A percentile compares a stretch with the other conserved stretches of the same genome.
These are phyloP conservation scores for Argyra leucocephala DNA, from an alignment of 2,888 invertebrate species.

Conservation along the genomic window DNA sequence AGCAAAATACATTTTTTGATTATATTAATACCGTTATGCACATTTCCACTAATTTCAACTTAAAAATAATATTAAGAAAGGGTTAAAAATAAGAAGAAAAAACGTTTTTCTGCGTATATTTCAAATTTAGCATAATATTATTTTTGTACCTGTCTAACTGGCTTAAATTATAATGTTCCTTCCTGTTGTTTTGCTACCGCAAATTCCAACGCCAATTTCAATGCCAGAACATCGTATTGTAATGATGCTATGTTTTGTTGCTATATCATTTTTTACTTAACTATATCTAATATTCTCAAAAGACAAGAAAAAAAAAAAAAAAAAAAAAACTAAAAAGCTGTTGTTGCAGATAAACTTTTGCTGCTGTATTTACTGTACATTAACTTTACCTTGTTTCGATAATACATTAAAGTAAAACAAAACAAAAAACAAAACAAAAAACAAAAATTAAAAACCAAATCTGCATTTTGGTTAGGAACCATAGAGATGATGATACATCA, in stretches of 20 bases:
- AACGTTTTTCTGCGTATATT: no score
- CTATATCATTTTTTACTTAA: background rate
- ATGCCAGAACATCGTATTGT: background rate
- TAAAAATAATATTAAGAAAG: no score
- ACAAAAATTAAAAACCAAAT: background rate
- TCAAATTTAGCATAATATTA: no score
- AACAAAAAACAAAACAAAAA: background rate
- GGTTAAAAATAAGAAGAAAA: no score
- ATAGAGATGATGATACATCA: background rate
- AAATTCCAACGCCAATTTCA: background rate
- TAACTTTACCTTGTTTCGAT: background rate
- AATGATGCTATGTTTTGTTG: background rate
- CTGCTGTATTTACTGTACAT: background rate
- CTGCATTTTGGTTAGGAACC: background rate
- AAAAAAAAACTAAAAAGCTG: no score
- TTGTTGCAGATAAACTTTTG: background rate
- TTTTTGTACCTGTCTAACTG: background rate
- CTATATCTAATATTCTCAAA: background rate
- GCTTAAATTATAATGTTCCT: constrained; percentile 1
- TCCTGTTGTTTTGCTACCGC: background rate
- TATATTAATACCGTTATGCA: no score
- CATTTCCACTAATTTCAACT: no score
- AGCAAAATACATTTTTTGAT: no score
- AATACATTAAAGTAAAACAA: background rate
- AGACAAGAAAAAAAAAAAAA: background rate